Evolutionary conservation across 2,888 invertebrate genomes (phyloP), one percentile per base, ranked within the genome.

Genomic region (Lasioglossum lativentre): DNA sequence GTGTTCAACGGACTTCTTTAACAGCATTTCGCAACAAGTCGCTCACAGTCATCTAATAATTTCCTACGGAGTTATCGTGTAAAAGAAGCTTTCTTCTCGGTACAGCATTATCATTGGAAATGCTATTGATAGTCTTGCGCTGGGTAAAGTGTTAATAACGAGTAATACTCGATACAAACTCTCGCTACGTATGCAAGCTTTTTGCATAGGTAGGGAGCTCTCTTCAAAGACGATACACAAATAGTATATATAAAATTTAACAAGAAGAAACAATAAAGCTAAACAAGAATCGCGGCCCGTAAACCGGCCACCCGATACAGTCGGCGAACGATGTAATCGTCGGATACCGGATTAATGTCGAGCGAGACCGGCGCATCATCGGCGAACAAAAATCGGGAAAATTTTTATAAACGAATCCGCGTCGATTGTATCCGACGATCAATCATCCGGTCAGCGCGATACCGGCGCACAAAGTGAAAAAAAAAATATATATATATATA

Each of bases 271-370:
- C 42, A 30, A 47, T 14, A 27, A 23, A 30, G 40, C 19, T 38
- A 30, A 38, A 40, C 73, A n/a, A 74, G 34, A 38, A 79, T 75
- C 80, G 87, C 87, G 71, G 82, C 87, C 87, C 87, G 84, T 86
- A 52, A n/a, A 78, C 86, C 87, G 84, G 77, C 82, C 40, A 77
- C 16, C 40, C 71, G 66, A 76, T 45, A 52, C 56, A 66, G 74
- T 78, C 40, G 78, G 47, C 73, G 30, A 52, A 75, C 27, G 56
- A 75, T 71, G 30, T 34, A 38, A 77, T 85, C 19, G 71, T 73
- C 76, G 66, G 82, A 82, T 66, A 79, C 38, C 52, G 75, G 70
- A 52, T 63, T 72, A 80, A 71, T n/a, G 45, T 30, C 14, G 66
- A 76, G 63, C 66, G 47, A 72, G 75, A 75, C 10, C 34, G 27